phyloP scores from a whole-genome alignment of 2,888 invertebrate genomes.

The Apomyelois bistriatella region DNA sequence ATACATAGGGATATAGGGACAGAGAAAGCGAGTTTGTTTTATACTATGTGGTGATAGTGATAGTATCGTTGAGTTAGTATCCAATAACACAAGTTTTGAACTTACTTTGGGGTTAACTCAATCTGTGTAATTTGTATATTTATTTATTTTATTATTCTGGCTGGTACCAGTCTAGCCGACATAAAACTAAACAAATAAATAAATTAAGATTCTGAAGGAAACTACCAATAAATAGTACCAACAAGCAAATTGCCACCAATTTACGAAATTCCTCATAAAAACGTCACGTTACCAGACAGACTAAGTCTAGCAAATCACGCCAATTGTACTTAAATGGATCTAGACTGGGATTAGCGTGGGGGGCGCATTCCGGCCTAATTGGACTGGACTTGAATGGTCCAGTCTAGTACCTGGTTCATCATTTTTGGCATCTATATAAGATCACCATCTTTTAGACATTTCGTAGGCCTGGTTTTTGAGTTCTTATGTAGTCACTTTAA shows the following conservation, averaged over 20 bases:
- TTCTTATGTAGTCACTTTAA: too few relatives aligned
- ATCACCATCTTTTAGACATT: background rate
- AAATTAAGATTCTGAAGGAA: background rate
- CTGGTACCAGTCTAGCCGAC: too few relatives aligned
- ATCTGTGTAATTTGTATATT: too few relatives aligned
- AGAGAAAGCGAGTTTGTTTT: too few relatives aligned
- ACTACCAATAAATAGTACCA: background rate
- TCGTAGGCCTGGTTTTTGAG: background rate
- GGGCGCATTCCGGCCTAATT: slow-evolving; percentile 4
- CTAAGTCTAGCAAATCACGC: background rate
- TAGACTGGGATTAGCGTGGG: slow-evolving; percentile 3
- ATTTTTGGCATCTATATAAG: too few relatives aligned
- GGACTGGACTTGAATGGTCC: background rate
- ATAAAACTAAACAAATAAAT: background rate
- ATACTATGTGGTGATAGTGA: too few relatives aligned
- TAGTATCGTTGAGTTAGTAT: too few relatives aligned
- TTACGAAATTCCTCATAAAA: background rate
- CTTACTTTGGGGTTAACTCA: too few relatives aligned
- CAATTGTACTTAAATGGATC: background rate
- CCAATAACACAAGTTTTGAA: too few relatives aligned
- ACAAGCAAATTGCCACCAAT: background rate
- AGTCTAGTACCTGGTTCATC: background rate
- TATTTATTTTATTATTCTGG: too few relatives aligned
- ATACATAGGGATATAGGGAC: too few relatives aligned
- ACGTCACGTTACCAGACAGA: background rate